These are phyloP conservation scores for Luehdorfia chinensis DNA, from an alignment of 1,140 invertebrate genomes.

Conservation along the genomic window DNA sequence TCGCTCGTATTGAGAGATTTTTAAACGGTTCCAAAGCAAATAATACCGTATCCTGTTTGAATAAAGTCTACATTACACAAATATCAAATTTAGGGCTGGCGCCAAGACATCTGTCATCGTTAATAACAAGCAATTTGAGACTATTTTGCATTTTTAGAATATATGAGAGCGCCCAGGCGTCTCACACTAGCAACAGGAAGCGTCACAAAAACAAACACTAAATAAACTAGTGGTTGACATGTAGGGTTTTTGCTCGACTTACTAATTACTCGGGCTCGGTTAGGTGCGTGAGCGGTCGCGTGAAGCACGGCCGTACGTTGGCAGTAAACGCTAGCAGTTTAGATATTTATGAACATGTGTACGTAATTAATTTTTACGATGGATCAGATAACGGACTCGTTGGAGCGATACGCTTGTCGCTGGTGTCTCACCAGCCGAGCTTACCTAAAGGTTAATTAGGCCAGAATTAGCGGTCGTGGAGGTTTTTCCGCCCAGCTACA, in stretches of 20 bases:
- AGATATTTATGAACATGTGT: conserved; percentile 73
- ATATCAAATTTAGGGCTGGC: conserved; percentile 30
- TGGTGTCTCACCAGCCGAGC: conserved; percentile 31
- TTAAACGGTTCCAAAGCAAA: conserved; percentile 8
- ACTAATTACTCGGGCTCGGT: conserved; percentile 40
- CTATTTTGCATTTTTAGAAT: conserved; percentile 73
- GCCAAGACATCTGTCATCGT: conserved; percentile 73
- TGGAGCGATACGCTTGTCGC: conserved; percentile 56
- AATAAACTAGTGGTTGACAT: conserved; percentile 63
- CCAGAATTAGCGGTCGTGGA: no score
- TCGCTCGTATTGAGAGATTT: conserved; percentile 39
- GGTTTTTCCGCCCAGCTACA: no score
- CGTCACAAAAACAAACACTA: conserved; percentile 58
- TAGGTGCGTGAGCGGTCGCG: conserved; percentile 47
- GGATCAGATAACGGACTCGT: conserved; percentile 61
- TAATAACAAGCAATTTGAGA: conserved; percentile 74
- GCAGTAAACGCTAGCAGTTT: conserved; percentile 55
- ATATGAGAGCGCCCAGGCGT: conserved; percentile 52
- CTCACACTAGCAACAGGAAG: conserved; percentile 59
- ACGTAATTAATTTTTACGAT: conserved; percentile 75
- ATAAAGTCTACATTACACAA: conserved; percentile 24
- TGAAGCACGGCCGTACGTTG: conserved; percentile 45
- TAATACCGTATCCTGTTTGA: conserved; percentile 7
- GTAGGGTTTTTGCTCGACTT: conserved; percentile 46
- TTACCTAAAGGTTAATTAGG: conserved; percentile 52